Conservation (phyloP, 2,888 invertebrate genomes). For the Ferrisia virgata region DNA sequence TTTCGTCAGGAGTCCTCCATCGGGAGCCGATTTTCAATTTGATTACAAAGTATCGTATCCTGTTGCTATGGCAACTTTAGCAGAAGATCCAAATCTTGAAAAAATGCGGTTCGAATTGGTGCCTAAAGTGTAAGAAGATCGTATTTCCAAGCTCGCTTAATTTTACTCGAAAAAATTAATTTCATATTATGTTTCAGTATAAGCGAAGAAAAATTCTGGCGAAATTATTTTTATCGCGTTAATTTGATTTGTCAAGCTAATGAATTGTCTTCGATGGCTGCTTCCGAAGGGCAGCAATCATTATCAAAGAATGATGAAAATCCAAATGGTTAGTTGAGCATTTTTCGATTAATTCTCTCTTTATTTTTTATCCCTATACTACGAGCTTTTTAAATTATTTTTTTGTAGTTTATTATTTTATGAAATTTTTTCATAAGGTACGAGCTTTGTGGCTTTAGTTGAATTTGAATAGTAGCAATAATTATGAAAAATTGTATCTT, state of each 20-base stretch:
- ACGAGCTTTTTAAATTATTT: background rate
- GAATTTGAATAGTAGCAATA: background rate
- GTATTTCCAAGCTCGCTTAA: background rate
- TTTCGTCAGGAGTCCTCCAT: conserved; percentile 93
- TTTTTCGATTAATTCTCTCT: background rate
- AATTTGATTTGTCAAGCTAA: conserved; percentile 96
- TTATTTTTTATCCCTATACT: background rate
- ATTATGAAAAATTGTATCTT: background rate
- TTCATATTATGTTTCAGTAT: conserved; percentile 61
- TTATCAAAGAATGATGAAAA: conserved; percentile 25
- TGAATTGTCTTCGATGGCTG: conserved; percentile 68
- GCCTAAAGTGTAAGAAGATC: conserved; percentile 87
- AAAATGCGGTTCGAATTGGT: conserved; percentile 99
- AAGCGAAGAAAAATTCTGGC: conserved; percentile 98
- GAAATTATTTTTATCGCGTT: conserved; percentile 99
- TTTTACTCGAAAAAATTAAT: background rate
- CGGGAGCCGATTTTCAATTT: conserved; percentile 92
- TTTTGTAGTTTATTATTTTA: background rate
- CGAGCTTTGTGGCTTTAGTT: background rate
- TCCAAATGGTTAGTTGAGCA: conserved; percentile 21
- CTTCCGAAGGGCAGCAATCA: conserved; percentile 30
- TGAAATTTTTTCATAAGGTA: background rate
- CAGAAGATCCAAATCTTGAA: conserved; percentile 91
- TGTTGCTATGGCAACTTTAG: conserved; percentile 89
- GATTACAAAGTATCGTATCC: conserved; percentile 91